These are phyloP conservation scores for Hyles vespertilio DNA, from an alignment of 1,140 invertebrate species.

Conservation along the genomic window DNA sequence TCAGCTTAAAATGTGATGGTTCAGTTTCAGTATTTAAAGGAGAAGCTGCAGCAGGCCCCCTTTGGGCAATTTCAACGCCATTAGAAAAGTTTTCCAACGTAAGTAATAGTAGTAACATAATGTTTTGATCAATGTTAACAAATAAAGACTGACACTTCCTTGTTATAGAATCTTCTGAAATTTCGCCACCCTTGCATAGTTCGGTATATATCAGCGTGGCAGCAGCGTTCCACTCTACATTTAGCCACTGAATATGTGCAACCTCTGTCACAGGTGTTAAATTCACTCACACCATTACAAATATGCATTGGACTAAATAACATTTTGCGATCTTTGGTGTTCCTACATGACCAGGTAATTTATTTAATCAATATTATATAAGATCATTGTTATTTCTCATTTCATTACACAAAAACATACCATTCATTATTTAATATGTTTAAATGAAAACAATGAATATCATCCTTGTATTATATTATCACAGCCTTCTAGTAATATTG, in stretches of 20 bases:
- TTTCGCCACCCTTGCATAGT: slow-evolving; percentile 89
- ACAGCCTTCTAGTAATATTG: background rate
- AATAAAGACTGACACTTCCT: slow-evolving; percentile 4
- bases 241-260: slow-evolving; percentile 86
- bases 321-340: slow-evolving; percentile 85
- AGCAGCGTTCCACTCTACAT: slow-evolving; percentile 82
- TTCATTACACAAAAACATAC: too few species aligned
- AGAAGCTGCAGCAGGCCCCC: slow-evolving; percentile 77
- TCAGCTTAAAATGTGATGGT: slow-evolving; percentile 75
- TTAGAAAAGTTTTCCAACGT: slow-evolving; percentile 86
- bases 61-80: slow-evolving; percentile 80
- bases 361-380: too few species aligned
- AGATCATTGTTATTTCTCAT: too few species aligned
- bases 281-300: slow-evolving; percentile 81
- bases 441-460: too few species aligned
- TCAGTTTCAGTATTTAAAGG: slow-evolving; percentile 85
- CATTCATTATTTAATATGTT: too few species aligned
- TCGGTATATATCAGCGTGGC: slow-evolving; percentile 87
- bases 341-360: slow-evolving; percentile 83
- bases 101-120: slow-evolving; percentile 24
- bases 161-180: slow-evolving; percentile 86
- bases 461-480: background rate
- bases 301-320: slow-evolving; percentile 87
- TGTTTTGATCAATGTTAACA: background rate
- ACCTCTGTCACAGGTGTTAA: slow-evolving; percentile 81